Base-by-base conservation (phyloP, 1,140 invertebrate genomes). In the Bombus superbus region DNA sequence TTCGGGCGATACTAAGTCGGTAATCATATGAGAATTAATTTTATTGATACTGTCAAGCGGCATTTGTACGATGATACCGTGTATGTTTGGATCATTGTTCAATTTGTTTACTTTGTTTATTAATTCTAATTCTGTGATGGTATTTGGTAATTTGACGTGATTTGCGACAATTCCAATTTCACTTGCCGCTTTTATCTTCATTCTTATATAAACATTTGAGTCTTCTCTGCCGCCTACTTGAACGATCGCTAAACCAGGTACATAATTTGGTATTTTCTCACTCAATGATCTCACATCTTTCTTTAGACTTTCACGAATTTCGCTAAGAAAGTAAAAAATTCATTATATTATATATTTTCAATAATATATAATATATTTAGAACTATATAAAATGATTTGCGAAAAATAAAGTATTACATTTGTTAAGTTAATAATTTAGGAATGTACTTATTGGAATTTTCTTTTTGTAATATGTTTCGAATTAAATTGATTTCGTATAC, bases 181-280 rank as follows among this genome's bases (percentile, higher is more conserved):
- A 47, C 95, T 96, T 1, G 99, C 99, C 13, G 98, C 98, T 95
- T 98, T 99, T 35, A 99, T 96, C 96, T 99, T 99, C 97, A 98
- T 99, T 66, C 98, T 96, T 93, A 99, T 99, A 94, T 99, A 99
- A 13, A 99, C 99, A 96, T 99, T 99, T n/a, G 99, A 99, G 95
- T 99, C 99, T 94, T 99, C 98, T 15, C 99, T 96, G 3, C 97
- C 97, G 4, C 99, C 99, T 64, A 99, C 99, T 95, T 98, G 98
- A 11, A 98, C 97, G 86, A 98, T 98, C 9, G 97, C 97, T 77
- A 99, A 95, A 5, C 97, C 97, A 0, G 98, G 98, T 81, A 94
- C 92, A 93, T 97, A 98, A 72, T 95, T 95, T 2, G 97, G 95
- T 74, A 96, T 91, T 86, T 96, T 95, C 69, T 96, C 83, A 78